Percentiles rank a stretch among this genome's conserved stretches.
phyloP scores from a whole-genome alignment of 2,888 invertebrate species.

The Scaptomyza polygonia region DNA sequence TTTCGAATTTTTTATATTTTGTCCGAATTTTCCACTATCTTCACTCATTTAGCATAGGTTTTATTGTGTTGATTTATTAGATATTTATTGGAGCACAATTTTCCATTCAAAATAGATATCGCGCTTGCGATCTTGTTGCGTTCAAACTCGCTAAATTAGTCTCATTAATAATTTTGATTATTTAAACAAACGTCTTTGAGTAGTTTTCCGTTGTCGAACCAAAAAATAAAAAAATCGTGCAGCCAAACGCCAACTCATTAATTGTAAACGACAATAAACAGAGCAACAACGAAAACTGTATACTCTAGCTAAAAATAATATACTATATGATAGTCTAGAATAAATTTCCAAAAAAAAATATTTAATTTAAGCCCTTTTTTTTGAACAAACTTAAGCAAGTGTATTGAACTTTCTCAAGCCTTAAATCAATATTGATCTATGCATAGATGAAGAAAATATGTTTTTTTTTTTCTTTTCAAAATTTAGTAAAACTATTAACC shows the following conservation, averaged over 20 bases:
- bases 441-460: slow-evolving; percentile 56
- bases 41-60: no score
- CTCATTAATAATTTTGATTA: slow-evolving; percentile 14
- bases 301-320: no score
- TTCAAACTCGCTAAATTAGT: not conserved
- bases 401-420: not conserved
- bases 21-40: not conserved
- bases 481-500: slow-evolving; percentile 79
- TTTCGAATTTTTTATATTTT: not conserved
- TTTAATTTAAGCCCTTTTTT: no score
- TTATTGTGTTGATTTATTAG: not conserved
- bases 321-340: no score
- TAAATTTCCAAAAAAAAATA: no score
- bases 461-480: slow-evolving; percentile 53
- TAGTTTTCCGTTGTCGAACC: slow-evolving; percentile 64
- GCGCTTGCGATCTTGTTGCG: slow-evolving; percentile 7
- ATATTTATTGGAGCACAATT: not conserved
- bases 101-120: slow-evolving; percentile 2
- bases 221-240: slow-evolving; percentile 58
- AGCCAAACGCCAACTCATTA: slow-evolving; percentile 46
- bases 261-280: slow-evolving; percentile 61
- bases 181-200: slow-evolving; percentile 16
- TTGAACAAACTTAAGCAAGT: not conserved
- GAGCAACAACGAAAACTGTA: not conserved
- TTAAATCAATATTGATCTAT: slow-evolving; percentile 28